Base-by-base conservation (phyloP, 2,797 vertebrate genomes). In the Amphiprion clarkii region DNA sequence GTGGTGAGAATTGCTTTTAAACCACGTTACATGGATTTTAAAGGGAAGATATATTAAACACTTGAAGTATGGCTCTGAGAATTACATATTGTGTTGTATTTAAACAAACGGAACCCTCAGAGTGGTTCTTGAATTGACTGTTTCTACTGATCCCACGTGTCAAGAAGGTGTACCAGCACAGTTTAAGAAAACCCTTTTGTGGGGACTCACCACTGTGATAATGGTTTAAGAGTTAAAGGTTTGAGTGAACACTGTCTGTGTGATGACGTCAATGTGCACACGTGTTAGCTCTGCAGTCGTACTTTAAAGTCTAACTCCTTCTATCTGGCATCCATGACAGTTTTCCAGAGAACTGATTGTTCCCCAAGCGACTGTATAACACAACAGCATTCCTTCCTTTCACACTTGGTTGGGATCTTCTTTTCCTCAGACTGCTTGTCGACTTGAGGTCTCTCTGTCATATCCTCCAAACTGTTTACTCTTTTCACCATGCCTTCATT, bases 321-420 rank as follows among this genome's bases (percentile, higher is more conserved):
- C 71, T 81, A 60, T 86, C 86, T 92, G 93, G 91, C 89, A 57
- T 88, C 74, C 66, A 76, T 68, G 76, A 85, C 74, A 63, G 76
- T 91, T 93, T 95, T 95, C 93, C 92, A 86, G 64, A 86, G 71
- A 85, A 83, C 76, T 78, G 88, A 92, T 90, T 91, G 90, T 92
- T 93, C 83, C 93, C 90, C 79, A 81, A 88, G 81, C 79, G 78
- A 93, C 90, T 71, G 69, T 92, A 89, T 84, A 93, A 94, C 87
- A 94, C 79, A 90, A 87, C 92, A 91, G 83, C 89, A 93, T 93
- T 94, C 92, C 88, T 94, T 94, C 92, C 92, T 82, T 81, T 87
- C 77, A 74, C 77, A 81, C 85, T 86, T 51, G 61, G 57, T 83
- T 55, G 11, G 54, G 61, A 77, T 87, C 65, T 72, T 79, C 65